Percentiles rank a stretch among this genome's conserved stretches.
phyloP scores from a whole-genome alignment of 2,888 invertebrate genomes.

The Ornithoptera priamus region DNA sequence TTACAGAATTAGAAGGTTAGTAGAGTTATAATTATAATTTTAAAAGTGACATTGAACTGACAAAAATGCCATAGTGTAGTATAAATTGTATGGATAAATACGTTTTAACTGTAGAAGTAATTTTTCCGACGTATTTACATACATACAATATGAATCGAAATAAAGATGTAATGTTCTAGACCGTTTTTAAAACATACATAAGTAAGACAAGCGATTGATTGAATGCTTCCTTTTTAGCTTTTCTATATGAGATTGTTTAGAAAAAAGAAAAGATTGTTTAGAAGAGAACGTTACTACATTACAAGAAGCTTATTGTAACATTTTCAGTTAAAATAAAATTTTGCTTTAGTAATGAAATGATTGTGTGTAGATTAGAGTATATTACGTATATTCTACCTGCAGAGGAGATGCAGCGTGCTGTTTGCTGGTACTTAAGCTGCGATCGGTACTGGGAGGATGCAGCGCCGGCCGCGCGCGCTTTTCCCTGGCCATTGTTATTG shows the following conservation, averaged over 20 bases:
- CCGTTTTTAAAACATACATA: too few species aligned
- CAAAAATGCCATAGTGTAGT: too few species aligned
- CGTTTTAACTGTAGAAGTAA: too few species aligned
- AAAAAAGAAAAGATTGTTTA: too few species aligned
- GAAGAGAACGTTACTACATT: too few species aligned
- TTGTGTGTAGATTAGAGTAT: background rate
- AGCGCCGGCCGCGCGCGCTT: conserved; percentile 85
- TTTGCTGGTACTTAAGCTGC: conserved; percentile 95
- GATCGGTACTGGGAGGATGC: conserved; percentile 95
- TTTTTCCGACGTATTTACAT: too few species aligned
- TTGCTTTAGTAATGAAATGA: background rate
- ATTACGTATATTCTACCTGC: conserved; percentile 30
- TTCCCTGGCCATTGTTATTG: conserved; percentile 89
- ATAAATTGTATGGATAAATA: too few species aligned
- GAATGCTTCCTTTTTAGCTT: too few species aligned
- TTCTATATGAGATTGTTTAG: too few species aligned
- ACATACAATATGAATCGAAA: too few species aligned
- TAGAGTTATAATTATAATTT: background rate
- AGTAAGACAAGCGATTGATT: too few species aligned
- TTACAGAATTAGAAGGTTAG: conserved; percentile 91
- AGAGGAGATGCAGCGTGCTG: conserved; percentile 93
- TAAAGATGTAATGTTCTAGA: too few species aligned
- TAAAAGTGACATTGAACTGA: background rate
- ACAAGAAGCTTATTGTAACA: background rate
- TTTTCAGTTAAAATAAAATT: background rate